These are phyloP conservation scores for Hemaris fuciformis DNA, from an alignment of 2,888 invertebrate genomes.

Conservation along the genomic window DNA sequence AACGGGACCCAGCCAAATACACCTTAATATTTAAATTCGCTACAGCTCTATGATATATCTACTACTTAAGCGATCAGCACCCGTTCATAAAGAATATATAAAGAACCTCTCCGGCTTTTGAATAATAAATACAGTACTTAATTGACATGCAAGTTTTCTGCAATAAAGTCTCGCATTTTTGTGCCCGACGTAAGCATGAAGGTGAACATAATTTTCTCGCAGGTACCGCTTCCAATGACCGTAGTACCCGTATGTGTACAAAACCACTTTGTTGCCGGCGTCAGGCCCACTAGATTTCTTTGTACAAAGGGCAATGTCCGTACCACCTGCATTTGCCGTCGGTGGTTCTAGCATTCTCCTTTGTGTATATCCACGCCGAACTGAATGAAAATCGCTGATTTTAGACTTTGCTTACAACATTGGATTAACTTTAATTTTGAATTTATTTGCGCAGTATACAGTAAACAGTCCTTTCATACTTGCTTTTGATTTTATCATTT, in stretches of 20 bases:
- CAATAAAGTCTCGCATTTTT: neutral
- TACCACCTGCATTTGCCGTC: constrained; percentile 40
- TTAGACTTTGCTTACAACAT: neutral
- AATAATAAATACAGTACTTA: neutral
- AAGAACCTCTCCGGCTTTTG: too few relatives aligned
- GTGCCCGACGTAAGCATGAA: neutral
- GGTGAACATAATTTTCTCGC: neutral
- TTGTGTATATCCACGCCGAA: constrained; percentile 38
- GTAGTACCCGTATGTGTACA: constrained; percentile 19
- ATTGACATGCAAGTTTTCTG: neutral
- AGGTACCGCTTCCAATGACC: constrained; percentile 19
- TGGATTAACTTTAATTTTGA: neutral
- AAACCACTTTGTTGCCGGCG: constrained; percentile 60
- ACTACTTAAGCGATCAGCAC: too few relatives aligned
- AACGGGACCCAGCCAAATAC: too few relatives aligned
- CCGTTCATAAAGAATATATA: neutral
- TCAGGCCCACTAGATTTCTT: constrained; percentile 58
- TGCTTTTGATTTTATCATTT: too few relatives aligned
- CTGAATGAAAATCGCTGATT: constrained; percentile 6
- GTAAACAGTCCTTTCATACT: too few relatives aligned
- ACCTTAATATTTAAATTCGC: too few relatives aligned
- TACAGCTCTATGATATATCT: too few relatives aligned
- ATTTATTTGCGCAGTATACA: too few relatives aligned
- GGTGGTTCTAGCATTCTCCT: constrained; percentile 31
- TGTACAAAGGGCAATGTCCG: constrained; percentile 58